These are phyloP conservation scores for Myopa tessellatipennis DNA, from an alignment of 2,888 invertebrate genomes.

Conservation along the genomic window DNA sequence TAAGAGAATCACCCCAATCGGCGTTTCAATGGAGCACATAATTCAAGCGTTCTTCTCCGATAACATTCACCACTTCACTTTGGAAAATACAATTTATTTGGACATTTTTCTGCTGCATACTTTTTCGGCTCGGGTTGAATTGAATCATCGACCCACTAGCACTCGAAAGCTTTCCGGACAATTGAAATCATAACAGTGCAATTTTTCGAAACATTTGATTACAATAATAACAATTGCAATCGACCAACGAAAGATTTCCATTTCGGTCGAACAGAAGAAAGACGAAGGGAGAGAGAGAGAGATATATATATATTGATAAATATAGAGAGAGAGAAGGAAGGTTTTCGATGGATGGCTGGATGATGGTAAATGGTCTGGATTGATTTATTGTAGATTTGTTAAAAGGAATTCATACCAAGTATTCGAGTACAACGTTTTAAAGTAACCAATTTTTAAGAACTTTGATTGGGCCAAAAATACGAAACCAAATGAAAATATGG, in stretches of 20 bases:
- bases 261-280: no score
- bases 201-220: no score
- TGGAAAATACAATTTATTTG: conserved; percentile 57
- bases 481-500: no score
- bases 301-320: no score
- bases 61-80: conserved; percentile 28
- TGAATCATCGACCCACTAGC: no score
- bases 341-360: neutral
- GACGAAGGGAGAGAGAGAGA: no score
- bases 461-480: conserved; percentile 1
- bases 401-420: conserved; percentile 1
- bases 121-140: neutral
- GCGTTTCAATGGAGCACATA: neutral
- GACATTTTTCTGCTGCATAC: conserved; percentile 52
- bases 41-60: neutral
- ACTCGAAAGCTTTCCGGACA: no score
- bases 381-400: neutral
- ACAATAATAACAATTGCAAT: neutral
- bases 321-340: neutral
- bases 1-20: neutral
- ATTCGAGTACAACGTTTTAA: neutral
- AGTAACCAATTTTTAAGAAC: neutral
- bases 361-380: neutral
- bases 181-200: no score
- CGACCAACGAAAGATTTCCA: neutral